Evolutionary conservation across 2,888 invertebrate species (phyloP).

Genomic region (Caradrina kadenii): DNA sequence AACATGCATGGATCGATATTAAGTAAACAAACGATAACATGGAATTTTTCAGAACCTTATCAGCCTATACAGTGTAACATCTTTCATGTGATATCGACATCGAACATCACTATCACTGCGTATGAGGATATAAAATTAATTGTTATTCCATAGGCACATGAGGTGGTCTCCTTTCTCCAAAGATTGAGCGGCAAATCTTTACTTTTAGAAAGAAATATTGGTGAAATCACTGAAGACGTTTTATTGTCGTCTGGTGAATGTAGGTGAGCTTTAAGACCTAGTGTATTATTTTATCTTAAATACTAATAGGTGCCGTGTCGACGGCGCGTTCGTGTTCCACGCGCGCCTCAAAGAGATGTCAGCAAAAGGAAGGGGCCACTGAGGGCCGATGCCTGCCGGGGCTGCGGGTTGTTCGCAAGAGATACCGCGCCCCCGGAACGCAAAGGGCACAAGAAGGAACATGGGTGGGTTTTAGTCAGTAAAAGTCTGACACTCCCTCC

Average conservation of each 20-base stretch:
- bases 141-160: slow-evolving; percentile 78
- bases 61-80: not conserved
- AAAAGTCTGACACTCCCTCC: no score
- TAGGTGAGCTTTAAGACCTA: no score
- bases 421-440: no score
- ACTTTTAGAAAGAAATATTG: slow-evolving; percentile 56
- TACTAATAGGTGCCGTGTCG: no score
- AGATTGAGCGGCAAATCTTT: slow-evolving; percentile 72
- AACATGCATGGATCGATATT: slow-evolving; percentile 42
- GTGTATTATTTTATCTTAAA: no score
- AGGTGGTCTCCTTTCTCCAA: slow-evolving; percentile 82
- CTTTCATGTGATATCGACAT: not conserved
- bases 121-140: slow-evolving; percentile 81
- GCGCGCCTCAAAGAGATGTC: no score
- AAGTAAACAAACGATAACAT: slow-evolving; percentile 50
- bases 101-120: slow-evolving; percentile 55
- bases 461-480: no score
- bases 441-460: no score
- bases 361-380: no score
- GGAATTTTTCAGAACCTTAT: slow-evolving; percentile 38
- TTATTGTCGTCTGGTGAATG: slow-evolving; percentile 13
- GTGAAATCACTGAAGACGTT: slow-evolving; percentile 53
- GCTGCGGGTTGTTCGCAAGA: no score
- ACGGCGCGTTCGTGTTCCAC: no score
- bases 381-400: no score